Conservation (phyloP, 2,888 invertebrate species). For the Rambutsinella grinnellia region DNA sequence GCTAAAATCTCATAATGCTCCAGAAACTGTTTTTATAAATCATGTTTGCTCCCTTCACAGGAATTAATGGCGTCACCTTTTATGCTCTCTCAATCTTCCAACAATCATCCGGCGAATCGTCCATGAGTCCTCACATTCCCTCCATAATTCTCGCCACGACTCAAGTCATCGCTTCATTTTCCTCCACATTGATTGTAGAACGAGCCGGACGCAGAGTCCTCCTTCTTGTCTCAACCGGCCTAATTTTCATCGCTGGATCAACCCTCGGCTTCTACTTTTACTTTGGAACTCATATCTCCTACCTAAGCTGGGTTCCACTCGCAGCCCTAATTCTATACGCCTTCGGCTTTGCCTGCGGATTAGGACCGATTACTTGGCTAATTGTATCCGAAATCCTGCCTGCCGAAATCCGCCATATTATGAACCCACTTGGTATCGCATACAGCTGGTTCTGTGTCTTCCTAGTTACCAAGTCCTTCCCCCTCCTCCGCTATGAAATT, state of each 20-base stretch:
- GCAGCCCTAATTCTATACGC: slow-evolving; percentile 52
- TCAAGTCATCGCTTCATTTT: slow-evolving; percentile 59
- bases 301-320: slow-evolving; percentile 55
- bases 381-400: slow-evolving; percentile 57
- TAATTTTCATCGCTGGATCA: slow-evolving; percentile 39
- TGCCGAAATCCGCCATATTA: slow-evolving; percentile 45
- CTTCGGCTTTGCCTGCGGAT: slow-evolving; percentile 60
- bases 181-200: slow-evolving; percentile 60
- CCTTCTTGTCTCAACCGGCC: slow-evolving; percentile 40
- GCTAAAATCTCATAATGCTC: neutral
- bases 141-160: slow-evolving; percentile 58
- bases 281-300: slow-evolving; percentile 30
- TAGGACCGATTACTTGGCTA: slow-evolving; percentile 60
- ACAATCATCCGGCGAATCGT: slow-evolving; percentile 33
- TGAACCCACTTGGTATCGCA: slow-evolving; percentile 60
- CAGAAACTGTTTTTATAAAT: neutral
- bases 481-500: slow-evolving; percentile 52
- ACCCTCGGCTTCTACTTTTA: slow-evolving; percentile 55
- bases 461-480: slow-evolving; percentile 61
- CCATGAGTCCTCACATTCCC: slow-evolving; percentile 48
- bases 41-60: slow-evolving; percentile 17
- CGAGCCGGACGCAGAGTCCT: slow-evolving; percentile 57
- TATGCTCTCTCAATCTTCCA: slow-evolving; percentile 61
- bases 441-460: slow-evolving; percentile 65
- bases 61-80: slow-evolving; percentile 64